These are phyloP conservation scores for Brachionus rubens DNA, from an alignment of 1,140 invertebrate species.

Conservation along the genomic window DNA sequence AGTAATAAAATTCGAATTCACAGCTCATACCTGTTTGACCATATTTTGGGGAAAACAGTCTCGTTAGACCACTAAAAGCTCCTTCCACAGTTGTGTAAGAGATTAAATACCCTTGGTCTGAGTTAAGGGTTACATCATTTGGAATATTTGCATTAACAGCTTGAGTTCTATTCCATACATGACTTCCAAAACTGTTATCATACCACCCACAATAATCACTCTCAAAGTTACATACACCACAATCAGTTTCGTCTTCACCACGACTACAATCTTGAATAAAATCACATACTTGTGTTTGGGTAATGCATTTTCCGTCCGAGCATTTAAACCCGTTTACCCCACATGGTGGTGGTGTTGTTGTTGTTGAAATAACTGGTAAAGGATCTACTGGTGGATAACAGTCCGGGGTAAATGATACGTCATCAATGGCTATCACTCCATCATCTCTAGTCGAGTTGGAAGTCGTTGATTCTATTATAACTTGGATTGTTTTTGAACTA, in stretches of 20 bases:
- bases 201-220: conserved; percentile 48
- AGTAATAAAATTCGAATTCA: conserved; percentile 65
- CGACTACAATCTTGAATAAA: conserved; percentile 53
- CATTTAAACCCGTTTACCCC: conserved; percentile 50
- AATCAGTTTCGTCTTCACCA: conserved; percentile 54
- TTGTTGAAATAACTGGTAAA: conserved; percentile 24
- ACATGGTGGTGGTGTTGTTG: conserved; percentile 52
- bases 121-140: conserved; percentile 24
- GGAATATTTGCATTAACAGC: conserved; percentile 47
- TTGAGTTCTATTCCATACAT: conserved; percentile 52
- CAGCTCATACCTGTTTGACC: conserved; percentile 37
- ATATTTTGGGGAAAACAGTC: conserved; percentile 43
- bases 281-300: conserved; percentile 52
- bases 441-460: conserved; percentile 50
- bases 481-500: background rate
- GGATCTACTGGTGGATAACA: conserved; percentile 41
- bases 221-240: conserved; percentile 57
- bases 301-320: conserved; percentile 49
- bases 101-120: conserved; percentile 46
- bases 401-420: conserved; percentile 56
- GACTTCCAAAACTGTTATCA: conserved; percentile 47
- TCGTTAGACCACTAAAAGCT: background rate
- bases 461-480: conserved; percentile 43
- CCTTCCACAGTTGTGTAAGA: conserved; percentile 46
- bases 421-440: conserved; percentile 59